Evolutionary conservation across 2,113 vertebrate species (phyloP), one percentile per base, ranked within the genome.

Genomic region (Catharus minimus): DNA sequence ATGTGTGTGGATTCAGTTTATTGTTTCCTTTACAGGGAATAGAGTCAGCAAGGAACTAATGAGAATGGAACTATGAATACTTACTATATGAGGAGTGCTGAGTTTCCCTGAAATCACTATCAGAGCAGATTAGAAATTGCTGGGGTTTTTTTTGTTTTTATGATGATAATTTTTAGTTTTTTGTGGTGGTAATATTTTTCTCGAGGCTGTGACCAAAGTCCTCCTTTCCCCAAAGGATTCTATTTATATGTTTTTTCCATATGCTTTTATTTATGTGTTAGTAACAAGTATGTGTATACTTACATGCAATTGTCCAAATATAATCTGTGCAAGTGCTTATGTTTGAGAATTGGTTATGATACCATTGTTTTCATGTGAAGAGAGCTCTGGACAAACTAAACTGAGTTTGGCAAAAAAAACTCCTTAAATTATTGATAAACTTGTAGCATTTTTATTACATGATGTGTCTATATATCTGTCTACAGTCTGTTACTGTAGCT

Each of bases 61-160:
- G 67, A 90, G 73, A 80, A 55, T 61, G 58, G 83, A 56, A 46
- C 87, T 87, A 7, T 58, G 68, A 89, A 56, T 85, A 94, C 94
- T 95, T 93, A 50, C 89, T 96, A 26, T 82, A 94, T 94, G 68
- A 93, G 75, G 67, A 94, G 74, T 75, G 41, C 79, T 95, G 82
- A 68, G 78, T 87, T 93, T 69, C 79, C 89, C 95, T 96, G 58
- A 78, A 96, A 86, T 60, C 69, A 62, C 43, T 65, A 15, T 74
- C 69, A 90, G 68, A 89, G 55, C 75, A 92, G 76, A 95, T 95
- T 95, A 92, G 86, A 96, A 97, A 96, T 90, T 49, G 58, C 22
- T 76, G 22, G 87, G 71, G 93, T 47, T 30, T 15, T 65, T 65
- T 41, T 74, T 46, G 38, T 21, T 82, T 79, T 49, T 7, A 30